Evolutionary conservation across 2,113 vertebrate species (phyloP), one percentile per base, ranked within the genome.

Genomic region (Zosterops borbonicus): DNA sequence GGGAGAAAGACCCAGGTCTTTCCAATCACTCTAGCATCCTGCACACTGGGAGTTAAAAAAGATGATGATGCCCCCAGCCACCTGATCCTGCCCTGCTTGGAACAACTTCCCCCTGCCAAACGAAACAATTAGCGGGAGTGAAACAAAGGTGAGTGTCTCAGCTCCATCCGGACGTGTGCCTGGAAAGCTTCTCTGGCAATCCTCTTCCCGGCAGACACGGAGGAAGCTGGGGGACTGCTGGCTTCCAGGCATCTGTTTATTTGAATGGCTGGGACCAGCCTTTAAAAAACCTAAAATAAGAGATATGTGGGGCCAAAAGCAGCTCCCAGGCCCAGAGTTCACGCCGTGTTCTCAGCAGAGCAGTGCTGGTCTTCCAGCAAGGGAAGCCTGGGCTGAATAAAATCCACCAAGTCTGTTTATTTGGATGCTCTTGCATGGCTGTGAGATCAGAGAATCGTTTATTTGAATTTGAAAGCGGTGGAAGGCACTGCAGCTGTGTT

Each of bases 401-500:
- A 87, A 89, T 31, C 84, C 0, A 0, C 33, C 50, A 67, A 82
- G 60, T 55, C 70, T 94, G 92, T 96, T 96, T 95, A 90, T 92
- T 88, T 92, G 90, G 77, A 56, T 56, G 76, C 35, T 74, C 70
- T 83, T 77, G 76, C 86, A 62, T 0, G 65, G 78, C 81, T 92
- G 67, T 35, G 84, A 95, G 94, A 89, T 89, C 89, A 83, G 67
- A 79, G 89, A 33, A 17, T 58, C 8, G 2, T 83, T 87, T 79
- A 81, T 95, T 95, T 89, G 93, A 91, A 81, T 70, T 9, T 86
- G 94, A 82, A 94, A 89, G 87, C 68, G 35, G 88, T 53, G 78
- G 46, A 92, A 95, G 68, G 89, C 87, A 20, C 25, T 63, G 81
- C 96, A 95, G 95, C 95, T 96, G 96, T 97, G 92, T 97, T 96